Percentiles rank a stretch among this genome's conserved stretches.
Conservation (phyloP, 2,113 vertebrate species). For the Bombycilla garrulus region DNA sequence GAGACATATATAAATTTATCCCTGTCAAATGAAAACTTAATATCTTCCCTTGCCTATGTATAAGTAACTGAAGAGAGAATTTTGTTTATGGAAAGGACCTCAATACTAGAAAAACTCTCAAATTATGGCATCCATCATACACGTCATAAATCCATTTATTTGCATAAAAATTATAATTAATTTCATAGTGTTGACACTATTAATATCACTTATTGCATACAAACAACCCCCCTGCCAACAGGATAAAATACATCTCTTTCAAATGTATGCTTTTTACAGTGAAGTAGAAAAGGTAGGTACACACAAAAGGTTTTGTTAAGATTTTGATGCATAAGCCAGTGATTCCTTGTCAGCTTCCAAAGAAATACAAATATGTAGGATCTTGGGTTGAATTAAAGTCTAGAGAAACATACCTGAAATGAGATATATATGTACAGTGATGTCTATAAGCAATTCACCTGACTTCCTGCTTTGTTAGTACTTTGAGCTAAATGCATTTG, state of each 20-base stretch:
- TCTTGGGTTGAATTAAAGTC: background rate
- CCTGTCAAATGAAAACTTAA: background rate
- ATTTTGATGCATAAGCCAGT: background rate
- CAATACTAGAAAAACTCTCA: rapidly evolving
- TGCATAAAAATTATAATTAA: background rate
- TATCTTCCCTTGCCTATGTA: background rate
- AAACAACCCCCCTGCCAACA: rapidly evolving
- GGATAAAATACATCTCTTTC: background rate
- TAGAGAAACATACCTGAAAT: background rate
- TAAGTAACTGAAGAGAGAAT: background rate
- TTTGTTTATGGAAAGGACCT: background rate
- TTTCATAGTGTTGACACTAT: background rate
- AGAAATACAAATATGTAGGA: background rate
- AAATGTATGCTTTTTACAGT: background rate
- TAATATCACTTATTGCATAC: background rate
- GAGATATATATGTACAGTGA: background rate
- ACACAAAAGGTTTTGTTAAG: background rate
- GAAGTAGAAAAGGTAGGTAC: background rate
- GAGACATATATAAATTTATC: background rate
- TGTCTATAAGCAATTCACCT: background rate
- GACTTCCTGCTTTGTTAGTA: background rate
- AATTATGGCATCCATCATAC: background rate
- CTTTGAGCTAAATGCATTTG: background rate
- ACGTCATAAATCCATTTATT: background rate
- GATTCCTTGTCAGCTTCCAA: background rate